These are phyloP conservation scores for Hydropsyche betteni DNA, from an alignment of 2,888 invertebrate genomes.

Conservation along the genomic window DNA sequence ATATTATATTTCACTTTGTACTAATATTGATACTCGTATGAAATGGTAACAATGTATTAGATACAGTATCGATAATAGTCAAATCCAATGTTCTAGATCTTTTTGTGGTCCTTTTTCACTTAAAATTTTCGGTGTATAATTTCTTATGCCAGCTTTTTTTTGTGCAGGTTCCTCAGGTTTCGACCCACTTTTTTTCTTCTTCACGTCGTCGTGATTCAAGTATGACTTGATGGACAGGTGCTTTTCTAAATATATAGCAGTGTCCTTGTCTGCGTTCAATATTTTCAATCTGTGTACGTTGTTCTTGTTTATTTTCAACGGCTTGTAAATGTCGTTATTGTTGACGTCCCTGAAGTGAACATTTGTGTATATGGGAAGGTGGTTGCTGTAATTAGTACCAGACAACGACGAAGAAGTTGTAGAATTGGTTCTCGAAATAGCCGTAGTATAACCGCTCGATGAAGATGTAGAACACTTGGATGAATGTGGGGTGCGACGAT, in stretches of 20 bases:
- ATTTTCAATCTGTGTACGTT: conserved; percentile 62
- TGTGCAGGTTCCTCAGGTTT: conserved; percentile 52
- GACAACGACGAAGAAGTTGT: conserved; percentile 40
- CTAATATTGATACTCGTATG: not conserved
- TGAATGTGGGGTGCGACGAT: not conserved
- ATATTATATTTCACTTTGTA: not conserved
- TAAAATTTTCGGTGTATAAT: conserved; percentile 77
- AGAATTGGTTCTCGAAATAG: conserved; percentile 43
- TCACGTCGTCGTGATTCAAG: conserved; percentile 64
- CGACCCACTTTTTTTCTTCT: conserved; percentile 55
- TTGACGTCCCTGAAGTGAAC: conserved; percentile 62
- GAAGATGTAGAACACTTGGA: conserved; percentile 44
- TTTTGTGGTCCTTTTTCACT: conserved; percentile 67
- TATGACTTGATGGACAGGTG: conserved; percentile 68
- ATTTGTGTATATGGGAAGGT: conserved; percentile 62
- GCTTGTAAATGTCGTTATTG: conserved; percentile 65
- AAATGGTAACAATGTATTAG: conserved; percentile 8
- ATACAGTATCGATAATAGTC: conserved; percentile 53
- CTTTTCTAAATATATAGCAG: conserved; percentile 62
- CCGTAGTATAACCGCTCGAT: conserved; percentile 43
- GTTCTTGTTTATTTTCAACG: conserved; percentile 64
- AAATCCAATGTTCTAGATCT: conserved; percentile 73
- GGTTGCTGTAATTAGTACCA: not conserved
- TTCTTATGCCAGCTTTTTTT: conserved; percentile 72
- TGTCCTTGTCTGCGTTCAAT: conserved; percentile 59